Evolutionary conservation across 2,797 vertebrate genomes (phyloP).

Genomic region (Gorsachius magnificus): DNA sequence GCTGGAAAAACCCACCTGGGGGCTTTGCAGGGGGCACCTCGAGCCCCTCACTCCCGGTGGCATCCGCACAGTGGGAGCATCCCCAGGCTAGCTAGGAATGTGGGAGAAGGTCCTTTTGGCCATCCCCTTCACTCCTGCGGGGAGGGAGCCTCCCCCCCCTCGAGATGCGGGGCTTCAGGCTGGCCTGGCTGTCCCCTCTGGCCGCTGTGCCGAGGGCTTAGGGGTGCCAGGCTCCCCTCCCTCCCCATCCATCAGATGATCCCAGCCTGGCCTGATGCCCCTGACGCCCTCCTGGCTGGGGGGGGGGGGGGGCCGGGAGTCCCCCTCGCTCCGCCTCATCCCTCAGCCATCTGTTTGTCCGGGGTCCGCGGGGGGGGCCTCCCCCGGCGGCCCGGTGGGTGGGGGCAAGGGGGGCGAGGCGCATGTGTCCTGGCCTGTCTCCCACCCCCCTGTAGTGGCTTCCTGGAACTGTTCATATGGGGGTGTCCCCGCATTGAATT

Average conservation of each 20-base stretch:
- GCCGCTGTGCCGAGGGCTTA: neutral
- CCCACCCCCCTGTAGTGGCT: constrained; percentile 1
- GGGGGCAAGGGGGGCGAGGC: neutral
- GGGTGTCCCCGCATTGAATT: constrained; percentile 60
- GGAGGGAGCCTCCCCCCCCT: neutral
- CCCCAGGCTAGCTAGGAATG: neutral
- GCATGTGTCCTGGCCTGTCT: neutral
- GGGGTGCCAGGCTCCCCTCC: neutral
- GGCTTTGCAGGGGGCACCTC: neutral
- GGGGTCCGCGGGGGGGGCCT: no score
- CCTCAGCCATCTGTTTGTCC: neutral
- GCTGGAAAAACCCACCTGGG: neutral
- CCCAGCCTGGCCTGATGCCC: neutral
- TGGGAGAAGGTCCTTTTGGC: constrained; percentile 2
- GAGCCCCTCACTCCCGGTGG: neutral
- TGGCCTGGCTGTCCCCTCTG: neutral
- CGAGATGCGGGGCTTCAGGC: neutral
- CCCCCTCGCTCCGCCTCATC: neutral
- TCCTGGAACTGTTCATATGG: constrained; percentile 70
- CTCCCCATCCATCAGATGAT: accelerated
- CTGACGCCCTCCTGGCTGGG: neutral
- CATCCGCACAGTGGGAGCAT: neutral
- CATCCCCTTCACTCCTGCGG: neutral
- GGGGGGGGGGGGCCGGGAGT: neutral
- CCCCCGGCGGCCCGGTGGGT: no score